Conservation (phyloP, 1,140 invertebrate species). For the Acromyrmex charruanus region DNA sequence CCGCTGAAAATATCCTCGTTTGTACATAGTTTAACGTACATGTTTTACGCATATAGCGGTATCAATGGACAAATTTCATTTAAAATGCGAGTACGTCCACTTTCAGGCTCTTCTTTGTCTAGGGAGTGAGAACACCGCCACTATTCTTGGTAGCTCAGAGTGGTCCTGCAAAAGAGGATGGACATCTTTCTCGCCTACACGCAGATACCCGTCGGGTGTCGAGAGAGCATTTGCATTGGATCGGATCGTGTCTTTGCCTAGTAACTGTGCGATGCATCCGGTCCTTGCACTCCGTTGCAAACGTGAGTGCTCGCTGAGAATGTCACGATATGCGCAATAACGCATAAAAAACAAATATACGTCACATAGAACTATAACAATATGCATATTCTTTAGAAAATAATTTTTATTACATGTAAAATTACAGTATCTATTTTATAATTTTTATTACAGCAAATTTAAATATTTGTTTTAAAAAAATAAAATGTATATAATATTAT, state of each 20-base stretch:
- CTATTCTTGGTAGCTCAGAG: constrained; percentile 59
- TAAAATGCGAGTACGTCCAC: not conserved
- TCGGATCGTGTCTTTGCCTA: constrained; percentile 72
- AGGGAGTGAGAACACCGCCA: constrained; percentile 28
- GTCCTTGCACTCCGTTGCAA: constrained; percentile 63
- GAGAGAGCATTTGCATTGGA: constrained; percentile 75
- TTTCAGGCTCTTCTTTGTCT: constrained; percentile 29
- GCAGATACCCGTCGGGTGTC: constrained; percentile 71
- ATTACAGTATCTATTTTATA: not conserved
- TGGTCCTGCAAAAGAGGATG: constrained; percentile 77
- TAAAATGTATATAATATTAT: not conserved
- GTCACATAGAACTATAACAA: constrained; percentile 31
- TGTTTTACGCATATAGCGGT: not conserved
- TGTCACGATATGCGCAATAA: not conserved
- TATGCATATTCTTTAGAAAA: constrained; percentile 18
- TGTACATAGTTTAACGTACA: not conserved
- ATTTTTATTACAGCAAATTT: not conserved
- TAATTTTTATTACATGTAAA: not conserved
- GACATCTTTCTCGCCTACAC: constrained; percentile 78
- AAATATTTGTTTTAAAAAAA: not conserved
- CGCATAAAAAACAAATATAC: not conserved
- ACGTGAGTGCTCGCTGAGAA: constrained; percentile 19
- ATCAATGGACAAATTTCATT: not conserved
- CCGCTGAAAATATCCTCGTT: not conserved
- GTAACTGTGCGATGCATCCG: constrained; percentile 64